A percentile compares a stretch with the other conserved stretches of the same genome.
phyloP scores from a whole-genome alignment of 2,797 vertebrate species.

The Pogonophryne albipinna region DNA sequence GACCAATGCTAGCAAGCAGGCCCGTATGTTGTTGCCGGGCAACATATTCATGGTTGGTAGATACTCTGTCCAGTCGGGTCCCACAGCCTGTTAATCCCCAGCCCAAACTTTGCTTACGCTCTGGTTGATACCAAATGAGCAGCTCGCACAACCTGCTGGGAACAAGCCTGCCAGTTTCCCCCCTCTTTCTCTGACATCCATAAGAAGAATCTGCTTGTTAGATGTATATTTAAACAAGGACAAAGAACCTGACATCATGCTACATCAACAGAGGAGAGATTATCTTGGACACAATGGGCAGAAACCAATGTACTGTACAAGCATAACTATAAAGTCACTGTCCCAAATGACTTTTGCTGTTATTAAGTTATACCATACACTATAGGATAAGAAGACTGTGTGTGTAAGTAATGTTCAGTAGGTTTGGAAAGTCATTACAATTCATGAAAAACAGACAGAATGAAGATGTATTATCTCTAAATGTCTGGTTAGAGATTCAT shows the following conservation, averaged over 20 bases:
- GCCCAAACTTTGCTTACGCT: conserved; percentile 79
- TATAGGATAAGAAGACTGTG: background rate
- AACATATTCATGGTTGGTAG: conserved; percentile 56
- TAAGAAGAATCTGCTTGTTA: conserved; percentile 50
- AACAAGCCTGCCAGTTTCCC: conserved; percentile 45
- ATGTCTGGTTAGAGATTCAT: background rate
- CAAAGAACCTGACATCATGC: conserved; percentile 56
- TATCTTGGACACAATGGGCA: conserved; percentile 27
- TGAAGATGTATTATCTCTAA: background rate
- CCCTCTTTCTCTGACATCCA: conserved; percentile 33
- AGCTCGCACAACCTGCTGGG: conserved; percentile 59
- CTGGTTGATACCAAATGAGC: conserved; percentile 73
- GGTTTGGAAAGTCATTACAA: background rate
- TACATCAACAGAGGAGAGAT: conserved; percentile 48
- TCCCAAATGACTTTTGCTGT: background rate
- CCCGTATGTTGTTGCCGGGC: conserved; percentile 57
- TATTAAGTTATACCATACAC: background rate
- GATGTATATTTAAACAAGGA: conserved; percentile 51
- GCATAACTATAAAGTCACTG: background rate
- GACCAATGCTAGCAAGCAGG: conserved; percentile 50
- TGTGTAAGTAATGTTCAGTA: background rate
- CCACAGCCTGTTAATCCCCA: conserved; percentile 78
- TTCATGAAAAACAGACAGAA: background rate
- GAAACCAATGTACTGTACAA: conserved; percentile 10
- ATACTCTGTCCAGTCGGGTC: conserved; percentile 54